Evolutionary conservation across 2,797 vertebrate genomes (phyloP).

Genomic region (Decapterus maruadsi): DNA sequence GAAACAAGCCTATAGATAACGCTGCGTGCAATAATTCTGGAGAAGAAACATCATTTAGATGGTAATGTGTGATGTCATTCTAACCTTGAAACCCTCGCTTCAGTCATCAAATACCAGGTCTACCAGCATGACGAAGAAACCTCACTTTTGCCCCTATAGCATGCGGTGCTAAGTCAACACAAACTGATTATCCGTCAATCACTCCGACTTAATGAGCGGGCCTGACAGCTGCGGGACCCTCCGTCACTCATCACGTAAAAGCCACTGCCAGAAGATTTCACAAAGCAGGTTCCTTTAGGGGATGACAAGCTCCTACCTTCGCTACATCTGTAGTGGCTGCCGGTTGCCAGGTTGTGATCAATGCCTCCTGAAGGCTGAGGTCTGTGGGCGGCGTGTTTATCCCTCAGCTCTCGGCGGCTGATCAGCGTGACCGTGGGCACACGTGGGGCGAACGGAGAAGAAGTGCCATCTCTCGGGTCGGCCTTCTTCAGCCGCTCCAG

Average conservation of each 20-base stretch:
- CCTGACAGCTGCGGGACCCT: slow-evolving; percentile 68
- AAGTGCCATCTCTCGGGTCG: slow-evolving; percentile 44
- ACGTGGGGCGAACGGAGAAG: slow-evolving; percentile 48
- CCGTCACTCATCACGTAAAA: slow-evolving; percentile 68
- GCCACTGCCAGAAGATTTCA: slow-evolving; percentile 64
- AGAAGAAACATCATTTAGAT: slow-evolving; percentile 19
- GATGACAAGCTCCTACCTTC: slow-evolving; percentile 76
- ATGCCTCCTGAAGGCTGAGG: slow-evolving; percentile 43
- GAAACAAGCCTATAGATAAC: not conserved
- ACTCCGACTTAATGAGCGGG: slow-evolving; percentile 76
- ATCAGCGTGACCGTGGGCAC: slow-evolving; percentile 84
- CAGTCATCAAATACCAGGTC: slow-evolving; percentile 52
- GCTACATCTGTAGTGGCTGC: slow-evolving; percentile 62
- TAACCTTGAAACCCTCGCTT: slow-evolving; percentile 57
- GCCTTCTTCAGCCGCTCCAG: slow-evolving; percentile 69
- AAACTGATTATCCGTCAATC: slow-evolving; percentile 80
- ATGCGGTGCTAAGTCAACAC: slow-evolving; percentile 71
- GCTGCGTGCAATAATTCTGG: not conserved
- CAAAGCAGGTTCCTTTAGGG: slow-evolving; percentile 49
- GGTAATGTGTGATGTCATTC: slow-evolving; percentile 22
- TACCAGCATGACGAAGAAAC: slow-evolving; percentile 48
- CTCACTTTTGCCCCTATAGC: slow-evolving; percentile 61
- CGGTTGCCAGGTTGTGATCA: slow-evolving; percentile 58
- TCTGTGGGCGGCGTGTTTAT: slow-evolving; percentile 56
- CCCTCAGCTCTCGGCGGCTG: slow-evolving; percentile 72